These are phyloP conservation scores for Rhaphigaster nebulosa DNA, from an alignment of 2,888 invertebrate species.

Conservation along the genomic window DNA sequence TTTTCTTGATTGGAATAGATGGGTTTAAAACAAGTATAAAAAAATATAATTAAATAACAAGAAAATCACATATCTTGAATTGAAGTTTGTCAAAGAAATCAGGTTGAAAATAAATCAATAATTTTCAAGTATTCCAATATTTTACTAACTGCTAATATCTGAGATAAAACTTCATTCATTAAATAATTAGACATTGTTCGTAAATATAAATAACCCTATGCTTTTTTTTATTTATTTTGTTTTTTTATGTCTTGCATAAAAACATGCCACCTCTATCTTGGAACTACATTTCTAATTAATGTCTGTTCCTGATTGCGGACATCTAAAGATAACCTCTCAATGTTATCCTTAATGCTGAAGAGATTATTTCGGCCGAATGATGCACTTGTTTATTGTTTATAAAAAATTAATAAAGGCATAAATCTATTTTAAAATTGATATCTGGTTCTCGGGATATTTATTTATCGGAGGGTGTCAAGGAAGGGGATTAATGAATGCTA, in stretches of 20 bases:
- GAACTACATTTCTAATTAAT: neutral
- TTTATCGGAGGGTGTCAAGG: neutral
- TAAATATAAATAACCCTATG: neutral
- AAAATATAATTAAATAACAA: too few relatives aligned
- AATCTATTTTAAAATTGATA: slow-evolving; percentile 12
- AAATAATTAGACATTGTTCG: neutral
- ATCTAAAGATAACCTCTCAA: neutral
- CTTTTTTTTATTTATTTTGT: too few relatives aligned
- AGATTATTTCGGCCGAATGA: neutral
- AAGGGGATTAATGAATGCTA: neutral
- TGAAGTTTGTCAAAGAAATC: too few relatives aligned
- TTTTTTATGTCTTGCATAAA: neutral
- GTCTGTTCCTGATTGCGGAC: neutral
- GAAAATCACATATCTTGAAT: too few relatives aligned
- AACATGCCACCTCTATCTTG: neutral
- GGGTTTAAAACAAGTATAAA: too few relatives aligned
- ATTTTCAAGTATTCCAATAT: too few relatives aligned
- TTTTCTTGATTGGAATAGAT: too few relatives aligned
- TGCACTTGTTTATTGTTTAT: neutral
- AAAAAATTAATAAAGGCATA: neutral
- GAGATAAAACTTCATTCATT: too few relatives aligned
- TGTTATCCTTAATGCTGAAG: neutral
- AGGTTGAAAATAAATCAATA: too few relatives aligned
- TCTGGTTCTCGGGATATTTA: neutral
- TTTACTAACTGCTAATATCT: too few relatives aligned